phyloP scores from a whole-genome alignment of 2,888 invertebrate genomes.

The Formica aserva region DNA sequence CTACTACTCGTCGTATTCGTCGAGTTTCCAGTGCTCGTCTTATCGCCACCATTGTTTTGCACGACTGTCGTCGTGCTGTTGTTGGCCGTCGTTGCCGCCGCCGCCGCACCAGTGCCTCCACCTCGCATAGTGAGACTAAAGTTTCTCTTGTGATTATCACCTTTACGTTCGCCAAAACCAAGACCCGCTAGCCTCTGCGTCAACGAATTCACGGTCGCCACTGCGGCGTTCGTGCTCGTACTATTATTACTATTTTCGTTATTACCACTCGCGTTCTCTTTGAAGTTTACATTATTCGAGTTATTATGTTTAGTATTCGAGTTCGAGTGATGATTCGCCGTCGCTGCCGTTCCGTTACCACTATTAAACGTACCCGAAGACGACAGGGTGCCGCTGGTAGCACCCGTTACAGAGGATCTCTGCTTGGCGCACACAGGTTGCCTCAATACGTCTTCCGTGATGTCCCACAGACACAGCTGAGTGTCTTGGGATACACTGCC shows the following conservation, averaged over 20 bases:
- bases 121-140: slow-evolving; percentile 89
- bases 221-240: slow-evolving; percentile 84
- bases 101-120: slow-evolving; percentile 84
- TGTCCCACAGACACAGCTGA: slow-evolving; percentile 98
- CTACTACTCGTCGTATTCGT: slow-evolving; percentile 79
- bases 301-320: slow-evolving; percentile 81
- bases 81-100: slow-evolving; percentile 67
- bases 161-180: slow-evolving; percentile 90
- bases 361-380: slow-evolving; percentile 83
- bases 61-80: slow-evolving; percentile 78
- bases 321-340: slow-evolving; percentile 80
- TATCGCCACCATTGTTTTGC: slow-evolving; percentile 83
- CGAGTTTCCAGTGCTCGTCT: slow-evolving; percentile 82
- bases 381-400: slow-evolving; percentile 80
- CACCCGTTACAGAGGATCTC: slow-evolving; percentile 83
- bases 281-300: slow-evolving; percentile 81
- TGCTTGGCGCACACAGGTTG: slow-evolving; percentile 88
- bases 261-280: slow-evolving; percentile 78
- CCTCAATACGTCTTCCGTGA: slow-evolving; percentile 97
- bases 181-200: slow-evolving; percentile 91
- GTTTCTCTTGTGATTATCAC: slow-evolving; percentile 90
- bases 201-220: slow-evolving; percentile 88
- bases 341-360: slow-evolving; percentile 82
- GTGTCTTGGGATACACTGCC: slow-evolving; percentile 99
- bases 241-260: slow-evolving; percentile 81